Evolutionary conservation across 2,888 invertebrate species (phyloP), one percentile per base, ranked within the genome.

Genomic region (Uropetala carovei): DNA sequence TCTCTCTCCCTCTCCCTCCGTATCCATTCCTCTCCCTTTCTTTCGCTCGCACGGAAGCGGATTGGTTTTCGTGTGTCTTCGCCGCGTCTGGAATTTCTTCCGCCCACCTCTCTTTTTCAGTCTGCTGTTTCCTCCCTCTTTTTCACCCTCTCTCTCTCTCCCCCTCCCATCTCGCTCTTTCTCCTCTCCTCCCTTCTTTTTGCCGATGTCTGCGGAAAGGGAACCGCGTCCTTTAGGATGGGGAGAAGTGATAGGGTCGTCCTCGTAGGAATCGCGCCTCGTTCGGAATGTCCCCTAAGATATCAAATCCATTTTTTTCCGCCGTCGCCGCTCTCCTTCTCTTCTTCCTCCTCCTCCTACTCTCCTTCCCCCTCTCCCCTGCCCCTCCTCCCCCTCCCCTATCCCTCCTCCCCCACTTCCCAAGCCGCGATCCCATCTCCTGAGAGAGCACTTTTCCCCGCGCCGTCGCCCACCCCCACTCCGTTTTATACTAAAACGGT

Each of bases 271-370:
- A n/a, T 68, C 68, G n/a, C 68, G 68, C 22, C 68, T 68, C 68
- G 68, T 68, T 68, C 68, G 68, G 68, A 75, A 75, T 75, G 75
- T 75, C 75, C 75, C 75, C 75, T 13, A 75, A 75, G 75, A 75
- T 75, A 75, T 75, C 75, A 75, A 75, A 75, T 75, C 75, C 75
- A 75, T 75, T 75, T 75, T 75, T 75, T 75, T 22, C 68, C 9
- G n/a, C 18, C 68, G n/a, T n/a, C 68, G 18, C 82, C 82, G 30
- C 27, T 64, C 18, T 64, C 64, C 18, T 14, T 7, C 18, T 16
- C 64, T 5, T 7, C 64, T 7, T 64, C 64, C 7, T 7, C 64
- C 64, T 14, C 18, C 43, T 43, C 82, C 16, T 18, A 64, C 16
- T 30, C 8, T 7, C 30, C 30, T 82, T 16, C 30, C 16, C 81